Evolutionary conservation across 2,113 vertebrate species (phyloP), one percentile per base, ranked within the genome.

Genomic region (Beaufortia kweichowensis): DNA sequence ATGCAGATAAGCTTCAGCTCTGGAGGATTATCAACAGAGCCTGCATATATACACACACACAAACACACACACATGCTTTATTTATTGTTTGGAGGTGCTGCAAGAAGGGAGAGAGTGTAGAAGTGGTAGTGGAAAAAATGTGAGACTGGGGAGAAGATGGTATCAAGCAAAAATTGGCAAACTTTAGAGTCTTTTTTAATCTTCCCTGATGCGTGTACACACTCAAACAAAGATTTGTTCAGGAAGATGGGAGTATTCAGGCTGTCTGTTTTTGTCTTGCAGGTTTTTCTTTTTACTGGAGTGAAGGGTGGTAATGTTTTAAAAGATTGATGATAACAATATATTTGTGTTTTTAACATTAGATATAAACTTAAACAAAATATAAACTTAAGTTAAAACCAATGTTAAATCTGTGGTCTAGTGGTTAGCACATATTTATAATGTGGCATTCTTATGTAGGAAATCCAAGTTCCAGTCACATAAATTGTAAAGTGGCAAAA

Each of bases 1-100:
- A 85, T 84, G 82, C 86, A 87, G 86, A 87, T 87, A 85, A 84
- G 82, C 79, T 81, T 71, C 86, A 85, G 81, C 69, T 70, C 72
- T 23, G 62, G 66, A 66, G 79, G 77, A 87, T 85, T 85, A 84
- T 84, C 84, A 82, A 77, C 78, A 80, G 48, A 63, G 64, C 7
- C 64, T 46, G 75, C 46, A 21, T 68, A 63, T 56, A 75, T 69
- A 76, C 57, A 78, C 74, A 74, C 68, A 81, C 81, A 86, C 74
- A 72, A 55, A 59, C 57, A 61, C 60, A 70, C 66, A 67, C 63
- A 68, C 78, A 68, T 48, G 57, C 61, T 65, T 79, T 84, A 82
- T 85, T 84, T 85, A 84, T 82, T 76, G 76, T 83, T 84, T 69
- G 74, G 78, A 63, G 43, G 76, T 66, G 39, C 70, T 67, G 59